Base-by-base conservation (phyloP, 2,113 vertebrate genomes). In the Camelus bactrianus region DNA sequence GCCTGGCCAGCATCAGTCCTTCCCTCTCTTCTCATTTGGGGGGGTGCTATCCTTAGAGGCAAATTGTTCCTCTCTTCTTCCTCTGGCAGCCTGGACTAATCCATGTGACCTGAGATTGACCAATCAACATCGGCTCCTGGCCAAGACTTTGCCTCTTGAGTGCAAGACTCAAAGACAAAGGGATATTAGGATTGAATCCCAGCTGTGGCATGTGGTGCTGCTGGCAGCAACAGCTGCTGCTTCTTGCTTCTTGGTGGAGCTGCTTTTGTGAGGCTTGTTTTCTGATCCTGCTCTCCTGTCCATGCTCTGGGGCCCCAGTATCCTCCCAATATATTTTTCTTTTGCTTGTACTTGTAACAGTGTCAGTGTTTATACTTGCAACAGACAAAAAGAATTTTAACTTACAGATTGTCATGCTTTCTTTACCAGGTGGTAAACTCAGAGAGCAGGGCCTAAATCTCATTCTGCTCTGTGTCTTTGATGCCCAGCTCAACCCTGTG, bases 61-160 rank as follows among this genome's bases (percentile, higher is more conserved):
- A 88, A n/a, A 52, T 87, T 67, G 22, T 48, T 79, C 26, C 16
- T 72, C 14, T 58, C 17, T 54, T 69, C 65, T 76, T 89, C 72
- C 30, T 5, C 56, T 84, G 75, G 72, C 28, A 89, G 35, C 19
- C n/a, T 42, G 19, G 12, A 69, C 48, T 86, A 54, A 89, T 76
- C 11, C 91, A 96, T 42, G 91, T 93, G 84, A 91, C 58, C n/a
- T 93, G 85, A 94, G 58, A 95, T 42, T 94, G 75, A 80, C 75
- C 93, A 93, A 52, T 96, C 38, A 91, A 77, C 30, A 82, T 50
- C 11, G 50, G 26, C 86, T 91, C 14, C 28, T 81, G 30, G 14
- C 64, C 94, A 96, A 89, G 76, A 67, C 26, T 93, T 96, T 64
- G 58, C 80, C 46, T 95, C 35, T 89, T 35, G 16, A 93, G 38